Conservation (phyloP, 1,140 invertebrate genomes). For the Apis mellifera region DNA sequence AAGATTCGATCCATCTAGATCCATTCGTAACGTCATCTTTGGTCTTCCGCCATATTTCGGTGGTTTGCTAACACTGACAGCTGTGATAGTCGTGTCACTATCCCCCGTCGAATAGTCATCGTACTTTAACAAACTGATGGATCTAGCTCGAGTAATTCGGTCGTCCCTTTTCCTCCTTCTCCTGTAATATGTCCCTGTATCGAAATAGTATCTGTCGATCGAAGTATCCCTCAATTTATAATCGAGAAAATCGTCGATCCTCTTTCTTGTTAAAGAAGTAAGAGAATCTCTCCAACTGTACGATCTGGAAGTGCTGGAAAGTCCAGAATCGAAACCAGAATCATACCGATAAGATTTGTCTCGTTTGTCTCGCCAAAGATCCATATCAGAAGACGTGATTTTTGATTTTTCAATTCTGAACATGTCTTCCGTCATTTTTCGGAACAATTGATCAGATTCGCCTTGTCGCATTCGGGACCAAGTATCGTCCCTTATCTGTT, state of each 20-base stretch:
- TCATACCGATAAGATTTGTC: conserved; percentile 36
- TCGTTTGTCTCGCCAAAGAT: conserved; percentile 22
- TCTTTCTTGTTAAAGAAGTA: conserved; percentile 35
- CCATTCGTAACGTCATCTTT: not conserved
- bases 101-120: conserved; percentile 57
- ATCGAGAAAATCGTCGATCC: conserved; percentile 52
- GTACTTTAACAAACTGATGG: conserved; percentile 58
- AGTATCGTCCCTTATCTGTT: conserved; percentile 57
- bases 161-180: conserved; percentile 53
- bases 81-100: conserved; percentile 48
- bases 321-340: conserved; percentile 26
- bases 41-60: conserved; percentile 19
- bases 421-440: conserved; percentile 27
- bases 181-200: conserved; percentile 39
- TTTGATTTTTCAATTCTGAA: conserved; percentile 1
- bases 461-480: conserved; percentile 47
- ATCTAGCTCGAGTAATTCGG: conserved; percentile 51
- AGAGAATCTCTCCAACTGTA: conserved; percentile 61
- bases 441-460: conserved; percentile 46
- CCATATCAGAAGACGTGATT: conserved; percentile 10
- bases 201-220: conserved; percentile 53
- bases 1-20: conserved; percentile 31
- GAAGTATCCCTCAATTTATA: conserved; percentile 52
- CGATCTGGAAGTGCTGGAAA: conserved; percentile 49
- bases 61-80: conserved; percentile 19